phyloP scores from a whole-genome alignment of 2,797 vertebrate species.

The Carcharodon carcharias region DNA sequence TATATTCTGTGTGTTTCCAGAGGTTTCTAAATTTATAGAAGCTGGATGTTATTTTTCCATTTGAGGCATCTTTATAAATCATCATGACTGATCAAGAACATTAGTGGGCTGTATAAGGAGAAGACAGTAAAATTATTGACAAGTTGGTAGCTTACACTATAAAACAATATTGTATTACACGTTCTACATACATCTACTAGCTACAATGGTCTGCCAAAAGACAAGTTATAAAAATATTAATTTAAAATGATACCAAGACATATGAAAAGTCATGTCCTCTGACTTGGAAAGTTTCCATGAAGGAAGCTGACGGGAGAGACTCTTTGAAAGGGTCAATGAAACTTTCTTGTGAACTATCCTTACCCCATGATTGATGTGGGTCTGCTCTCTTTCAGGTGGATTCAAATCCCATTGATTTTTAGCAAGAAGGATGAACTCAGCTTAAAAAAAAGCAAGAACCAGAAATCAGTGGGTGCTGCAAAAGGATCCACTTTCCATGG shows the following conservation, averaged over 20 bases:
- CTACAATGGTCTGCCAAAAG: background rate
- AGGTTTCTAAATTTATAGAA: conserved; percentile 11
- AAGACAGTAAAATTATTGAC: background rate
- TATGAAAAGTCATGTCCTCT: background rate
- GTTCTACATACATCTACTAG: background rate
- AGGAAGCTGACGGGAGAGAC: background rate
- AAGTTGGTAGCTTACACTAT: background rate
- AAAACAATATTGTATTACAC: background rate
- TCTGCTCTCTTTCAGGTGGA: background rate
- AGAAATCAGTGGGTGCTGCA: background rate
- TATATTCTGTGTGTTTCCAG: background rate
- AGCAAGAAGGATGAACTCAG: background rate
- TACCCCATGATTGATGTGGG: background rate
- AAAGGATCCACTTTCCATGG: background rate
- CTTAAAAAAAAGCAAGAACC: background rate
- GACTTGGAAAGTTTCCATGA: background rate
- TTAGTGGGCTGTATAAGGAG: background rate
- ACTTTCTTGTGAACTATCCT: background rate
- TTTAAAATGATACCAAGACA: background rate
- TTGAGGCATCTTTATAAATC: background rate
- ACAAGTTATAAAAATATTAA: background rate
- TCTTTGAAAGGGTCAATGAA: background rate
- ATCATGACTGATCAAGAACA: background rate
- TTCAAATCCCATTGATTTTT: background rate
- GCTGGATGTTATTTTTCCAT: background rate